phyloP scores from a whole-genome alignment of 2,888 invertebrate species.

The Nymphalis urticae region DNA sequence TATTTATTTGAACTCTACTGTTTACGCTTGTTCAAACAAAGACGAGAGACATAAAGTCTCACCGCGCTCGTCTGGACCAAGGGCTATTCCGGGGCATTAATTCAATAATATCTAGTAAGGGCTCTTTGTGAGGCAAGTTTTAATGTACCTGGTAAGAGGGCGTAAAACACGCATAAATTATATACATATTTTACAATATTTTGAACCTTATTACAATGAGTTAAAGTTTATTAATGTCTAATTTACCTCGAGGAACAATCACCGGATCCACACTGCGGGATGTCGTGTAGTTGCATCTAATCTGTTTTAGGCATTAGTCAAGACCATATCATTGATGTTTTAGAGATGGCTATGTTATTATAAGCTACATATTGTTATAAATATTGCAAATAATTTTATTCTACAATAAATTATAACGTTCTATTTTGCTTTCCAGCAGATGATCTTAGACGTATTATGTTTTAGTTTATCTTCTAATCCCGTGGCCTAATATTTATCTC shows the following conservation, averaged over 20 bases:
- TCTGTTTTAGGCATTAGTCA: conserved; percentile 26
- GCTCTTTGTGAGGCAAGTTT: conserved; percentile 32
- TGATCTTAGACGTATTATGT: too few relatives aligned
- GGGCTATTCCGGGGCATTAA: conserved; percentile 32
- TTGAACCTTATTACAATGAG: neutral
- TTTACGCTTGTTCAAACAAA: conserved; percentile 1
- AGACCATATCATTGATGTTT: conserved; percentile 25
- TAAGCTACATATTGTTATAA: neutral
- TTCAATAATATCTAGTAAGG: conserved; percentile 31
- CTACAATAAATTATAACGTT: neutral
- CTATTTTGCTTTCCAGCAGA: too few relatives aligned
- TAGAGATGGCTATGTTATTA: neutral
- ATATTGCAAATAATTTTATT: neutral
- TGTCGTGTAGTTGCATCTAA: conserved; percentile 34
- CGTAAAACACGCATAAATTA: conserved; percentile 31
- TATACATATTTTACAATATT: neutral
- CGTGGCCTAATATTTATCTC: too few relatives aligned
- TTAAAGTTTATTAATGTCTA: neutral
- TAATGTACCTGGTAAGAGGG: conserved; percentile 33
- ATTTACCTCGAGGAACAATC: conserved; percentile 34
- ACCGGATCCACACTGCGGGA: conserved; percentile 43
- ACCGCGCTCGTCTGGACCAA: conserved; percentile 17
- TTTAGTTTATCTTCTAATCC: too few relatives aligned
- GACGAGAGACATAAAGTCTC: conserved; percentile 26
- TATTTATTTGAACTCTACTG: neutral